Conservation (phyloP, 2,888 invertebrate genomes). For the Agapostemon virescens region DNA sequence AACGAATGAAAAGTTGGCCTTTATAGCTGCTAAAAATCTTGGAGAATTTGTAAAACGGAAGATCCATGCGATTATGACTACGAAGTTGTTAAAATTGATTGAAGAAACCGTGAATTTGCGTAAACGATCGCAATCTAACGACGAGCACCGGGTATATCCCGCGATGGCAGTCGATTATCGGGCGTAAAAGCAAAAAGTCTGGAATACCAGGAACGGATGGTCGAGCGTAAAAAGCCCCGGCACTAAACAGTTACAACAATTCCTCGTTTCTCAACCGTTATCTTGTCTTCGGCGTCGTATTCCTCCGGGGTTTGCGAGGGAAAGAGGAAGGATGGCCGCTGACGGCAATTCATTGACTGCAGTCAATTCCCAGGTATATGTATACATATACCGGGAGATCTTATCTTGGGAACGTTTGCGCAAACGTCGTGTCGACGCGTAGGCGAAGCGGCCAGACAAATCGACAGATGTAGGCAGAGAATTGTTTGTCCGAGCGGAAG, state of each 20-base stretch:
- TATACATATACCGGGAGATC: background rate
- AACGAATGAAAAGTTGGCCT: background rate
- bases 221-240: background rate
- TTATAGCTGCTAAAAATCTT: background rate
- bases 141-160: background rate
- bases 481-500: slow-evolving; percentile 78
- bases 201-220: background rate
- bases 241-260: slow-evolving; percentile 11
- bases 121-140: background rate
- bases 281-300: slow-evolving; percentile 4
- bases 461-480: slow-evolving; percentile 71
- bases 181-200: background rate
- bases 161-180: background rate
- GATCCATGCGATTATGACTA: background rate
- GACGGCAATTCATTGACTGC: slow-evolving; percentile 47
- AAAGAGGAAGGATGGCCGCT: slow-evolving; percentile 6
- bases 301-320: background rate
- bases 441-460: slow-evolving; percentile 69
- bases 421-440: slow-evolving; percentile 60
- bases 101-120: background rate
- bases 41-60: background rate
- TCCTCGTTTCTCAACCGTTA: slow-evolving; percentile 15
- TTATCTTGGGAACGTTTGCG: slow-evolving; percentile 56
- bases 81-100: background rate
- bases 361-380: slow-evolving; percentile 26